A percentile compares a stretch with the other conserved stretches of the same genome.
Evolutionary conservation across 2,113 vertebrate genomes (phyloP).

Genomic region (Capreolus pygargus): DNA sequence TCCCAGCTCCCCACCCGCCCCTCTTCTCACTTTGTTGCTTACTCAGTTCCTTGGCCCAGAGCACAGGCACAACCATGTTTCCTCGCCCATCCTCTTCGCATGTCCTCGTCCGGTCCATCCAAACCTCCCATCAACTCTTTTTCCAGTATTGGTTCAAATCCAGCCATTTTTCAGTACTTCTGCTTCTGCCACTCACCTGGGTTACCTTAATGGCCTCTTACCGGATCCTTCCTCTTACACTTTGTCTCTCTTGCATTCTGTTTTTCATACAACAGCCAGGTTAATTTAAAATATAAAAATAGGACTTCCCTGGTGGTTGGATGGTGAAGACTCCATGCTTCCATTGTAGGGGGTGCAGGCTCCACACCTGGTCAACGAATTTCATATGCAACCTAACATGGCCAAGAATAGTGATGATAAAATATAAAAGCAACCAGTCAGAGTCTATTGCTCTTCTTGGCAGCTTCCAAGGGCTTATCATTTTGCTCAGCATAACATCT

Average conservation of each 20-base stretch:
- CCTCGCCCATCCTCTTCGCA: not conserved
- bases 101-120: not conserved
- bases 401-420: not conserved
- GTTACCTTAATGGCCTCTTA: not conserved
- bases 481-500: not conserved
- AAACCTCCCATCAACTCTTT: not conserved
- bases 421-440: not conserved
- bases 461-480: not conserved
- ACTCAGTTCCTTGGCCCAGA: not conserved
- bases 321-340: not conserved
- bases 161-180: not conserved
- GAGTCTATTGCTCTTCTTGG: not conserved
- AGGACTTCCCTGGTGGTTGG: not conserved
- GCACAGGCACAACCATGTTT: not conserved
- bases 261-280: not conserved
- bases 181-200: fast-evolving
- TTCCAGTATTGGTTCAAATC: not conserved
- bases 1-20: not conserved
- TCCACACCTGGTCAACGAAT: not conserved
- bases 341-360: not conserved
- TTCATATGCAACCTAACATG: not conserved
- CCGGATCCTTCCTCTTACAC: not conserved
- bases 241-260: not conserved
- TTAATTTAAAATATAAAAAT: not conserved
- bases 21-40: not conserved